These are phyloP conservation scores for Aplysina aerophoba DNA, from an alignment of 37 sponge, comb jelly and placozoan species.

Conservation along the genomic window DNA sequence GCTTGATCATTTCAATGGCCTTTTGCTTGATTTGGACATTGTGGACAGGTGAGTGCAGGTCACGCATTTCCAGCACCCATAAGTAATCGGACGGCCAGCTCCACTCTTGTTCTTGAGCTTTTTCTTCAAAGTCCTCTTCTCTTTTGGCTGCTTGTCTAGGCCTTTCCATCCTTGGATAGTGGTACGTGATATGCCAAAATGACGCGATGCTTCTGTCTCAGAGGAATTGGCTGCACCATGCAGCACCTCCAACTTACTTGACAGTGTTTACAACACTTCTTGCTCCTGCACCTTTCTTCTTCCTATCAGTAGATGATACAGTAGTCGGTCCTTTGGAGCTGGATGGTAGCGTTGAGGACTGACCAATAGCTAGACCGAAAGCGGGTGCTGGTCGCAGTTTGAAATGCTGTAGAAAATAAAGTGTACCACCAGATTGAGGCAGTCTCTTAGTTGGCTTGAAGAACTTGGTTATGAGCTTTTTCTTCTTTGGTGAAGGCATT, in stretches of 20 bases:
- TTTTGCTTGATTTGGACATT: neutral
- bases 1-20: neutral
- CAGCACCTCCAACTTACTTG: neutral
- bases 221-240: neutral
- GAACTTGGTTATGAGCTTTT: conserved; percentile 1
- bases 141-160: neutral
- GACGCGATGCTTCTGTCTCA: neutral
- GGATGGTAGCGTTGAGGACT: neutral
- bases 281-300: conserved; percentile 16
- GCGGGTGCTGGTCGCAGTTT: conserved; percentile 7
- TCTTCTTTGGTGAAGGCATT: conserved; percentile 19
- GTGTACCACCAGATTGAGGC: conserved; percentile 14
- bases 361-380: conserved; percentile 3
- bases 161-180: neutral
- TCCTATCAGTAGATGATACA: neutral
- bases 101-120: neutral
- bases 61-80: conserved; percentile 35
- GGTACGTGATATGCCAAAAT: neutral
- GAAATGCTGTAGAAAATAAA: conserved; percentile 14
- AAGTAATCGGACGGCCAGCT: conserved; percentile 7
- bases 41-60: conserved; percentile 18
- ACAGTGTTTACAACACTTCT: conserved; percentile 23
- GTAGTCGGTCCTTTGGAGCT: conserved; percentile 17
- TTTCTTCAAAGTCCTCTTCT: neutral
- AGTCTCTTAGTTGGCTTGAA: conserved; percentile 26